Evolutionary conservation across 2,888 invertebrate species (phyloP), one percentile per base, ranked within the genome.

Genomic region (Malthinus flaveolus): DNA sequence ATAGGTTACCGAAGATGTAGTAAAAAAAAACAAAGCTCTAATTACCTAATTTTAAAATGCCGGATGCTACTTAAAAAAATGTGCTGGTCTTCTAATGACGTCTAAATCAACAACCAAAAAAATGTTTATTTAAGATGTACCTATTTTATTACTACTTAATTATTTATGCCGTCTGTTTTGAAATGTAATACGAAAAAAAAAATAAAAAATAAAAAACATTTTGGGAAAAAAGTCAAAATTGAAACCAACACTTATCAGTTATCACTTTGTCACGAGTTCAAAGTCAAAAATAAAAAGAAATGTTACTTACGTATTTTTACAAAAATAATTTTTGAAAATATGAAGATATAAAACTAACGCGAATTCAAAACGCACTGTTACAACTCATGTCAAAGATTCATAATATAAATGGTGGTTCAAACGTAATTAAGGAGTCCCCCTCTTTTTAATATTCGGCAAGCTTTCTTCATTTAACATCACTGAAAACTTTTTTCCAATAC

Each of bases 391-490:
- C 9, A 23, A 23, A n/a, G 39, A 42, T 15, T 42, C 39, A 15
- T 42, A 42, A 42, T 42, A 42, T 15, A 42, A 39, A 42, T 15
- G 15, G 39, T 42, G 9, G 3, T n/a, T 23, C 15, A 42, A n/a
- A 23, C 15, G n/a, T 42, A 42, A 42, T 42, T 42, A 42, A 23
- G 39, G 39, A 42, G 23, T 23, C 39, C 39, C 39, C 23, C n/a
- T 23, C 9, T 42, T 42, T n/a, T 42, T n/a, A 12, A 42, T 15
- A 42, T 42, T 42, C 15, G 39, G 39, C 39, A 42, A 42, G 39
- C 39, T 15, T 42, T 42, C 39, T 13, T 42, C 23, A 23, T 42
- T 23, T 42, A 42, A 15, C 39, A 3, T 15, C 15, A 15, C 15
- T 13, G 12, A 23, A 23, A 23, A 23, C 5, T 23, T 23, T 23